Evolutionary conservation across 64 coral and sea anemone genomes (phyloP), one percentile per base, ranked within the genome.

Genomic region (Cladopsammia gracilis): DNA sequence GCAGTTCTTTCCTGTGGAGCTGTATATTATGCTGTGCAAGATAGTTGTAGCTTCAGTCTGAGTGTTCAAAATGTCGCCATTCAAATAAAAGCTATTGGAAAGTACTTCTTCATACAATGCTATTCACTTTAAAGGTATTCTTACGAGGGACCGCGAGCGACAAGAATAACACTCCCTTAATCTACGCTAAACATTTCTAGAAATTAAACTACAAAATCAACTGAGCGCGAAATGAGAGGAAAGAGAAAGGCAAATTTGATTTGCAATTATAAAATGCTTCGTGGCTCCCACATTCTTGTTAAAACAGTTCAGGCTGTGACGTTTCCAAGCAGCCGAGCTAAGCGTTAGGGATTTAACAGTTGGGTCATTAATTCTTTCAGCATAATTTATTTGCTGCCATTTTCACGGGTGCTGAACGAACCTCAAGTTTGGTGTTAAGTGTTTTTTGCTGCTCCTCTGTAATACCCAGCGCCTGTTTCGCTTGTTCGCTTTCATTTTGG

Each of bases 361-460:
- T 6, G 46, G 4, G 5, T 45, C 0, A 48, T 19, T 14, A 19
- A 15, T 45, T 46, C 43, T n/a, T 75, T 75, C 45, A 2, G 7
- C 13, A 50, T 18, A 19, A 19, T 75, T 48, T 10, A 56, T 56
- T 56, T 12, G 53, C 53, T 56, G 6, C 34, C 34, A 34, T 34
- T 34, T 34, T 34, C 34, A 34, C 34, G 34, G 53, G 12, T 10
- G 53, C 53, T 5, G 51, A 10, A 82, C 69, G 19, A 57, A 88
- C 86, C 86, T 88, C 86, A 34, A 73, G 70, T 23, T 88, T 72
- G 52, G 13, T 44, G 23, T 76, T 88, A 20, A 88, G 24, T 62
- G 23, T 43, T 15, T 45, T 71, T 4, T 88, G 72, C 13, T 88
- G 86, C 34, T 88, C 86, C 18, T 88, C 86, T 9, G 72, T 53